Base-by-base conservation (phyloP, 2,797 vertebrate species). In the Benthosema pterotum region DNA sequence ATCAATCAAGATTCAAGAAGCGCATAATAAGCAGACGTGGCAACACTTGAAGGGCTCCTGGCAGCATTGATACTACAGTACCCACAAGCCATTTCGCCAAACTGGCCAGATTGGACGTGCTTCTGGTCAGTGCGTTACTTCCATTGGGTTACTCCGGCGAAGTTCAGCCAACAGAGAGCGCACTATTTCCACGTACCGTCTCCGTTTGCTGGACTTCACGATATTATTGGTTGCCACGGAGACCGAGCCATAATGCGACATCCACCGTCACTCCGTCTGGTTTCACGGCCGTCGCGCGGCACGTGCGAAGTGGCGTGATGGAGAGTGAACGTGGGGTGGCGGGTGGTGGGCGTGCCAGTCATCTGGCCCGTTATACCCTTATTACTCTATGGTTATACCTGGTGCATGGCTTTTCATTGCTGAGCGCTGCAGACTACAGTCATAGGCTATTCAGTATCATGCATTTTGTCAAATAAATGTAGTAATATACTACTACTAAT, bases 271-370 rank as follows among this genome's bases (percentile, higher is more conserved):
- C 22, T 25, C 53, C 76, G 49, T 79, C 77, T 74, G 60, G 65
- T 65, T 72, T 61, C 22, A 65, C 57, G 57, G 16, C 11, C 12
- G 45, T 38, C 83, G 57, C 15, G 13, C 12, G 45, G 45, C 83
- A 86, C 82, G 83, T 84, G 84, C 47, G 28, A 1, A 55, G 56
- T 74, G 68, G 72, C 70, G 73, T 80, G 77, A 83, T 79, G 58
- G 50, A 0, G 65, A 64, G 32, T 42, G 49, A 65, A 47, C 17
- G 63, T 48, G 32, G 4, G 3, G 8, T 11, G 54, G 56, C 11
- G 17, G 54, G 56, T n/a, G 17, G 17, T 43, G 57, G 28, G 19
- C 19, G 19, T 22, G 19, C 19, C 0, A 25, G 22, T 25, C 22
- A 25, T 0, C 3, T 25, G 22, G 3, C 1, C 22, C 22, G 22